Evolutionary conservation across 2,888 invertebrate species (phyloP).

Genomic region (Omphaloscelis lunosa): DNA sequence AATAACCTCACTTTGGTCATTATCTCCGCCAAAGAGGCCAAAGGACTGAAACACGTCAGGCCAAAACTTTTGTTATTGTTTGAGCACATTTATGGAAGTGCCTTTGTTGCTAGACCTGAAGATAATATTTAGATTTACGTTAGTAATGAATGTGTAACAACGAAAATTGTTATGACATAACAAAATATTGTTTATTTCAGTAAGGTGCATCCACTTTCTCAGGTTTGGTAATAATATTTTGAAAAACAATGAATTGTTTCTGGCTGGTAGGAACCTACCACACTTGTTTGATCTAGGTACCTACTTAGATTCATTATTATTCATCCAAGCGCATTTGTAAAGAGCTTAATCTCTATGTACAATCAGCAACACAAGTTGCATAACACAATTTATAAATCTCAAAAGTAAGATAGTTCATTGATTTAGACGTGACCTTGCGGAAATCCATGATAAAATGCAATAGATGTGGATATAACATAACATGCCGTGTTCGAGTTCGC

Average conservation of each 20-base stretch:
- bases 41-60: not conserved
- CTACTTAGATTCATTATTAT: not conserved
- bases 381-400: not conserved
- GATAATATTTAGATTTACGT: not conserved
- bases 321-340: not conserved
- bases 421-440: too few relatives aligned
- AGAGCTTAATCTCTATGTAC: not conserved
- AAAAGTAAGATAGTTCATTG: too few relatives aligned
- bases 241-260: constrained; percentile 5
- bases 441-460: too few relatives aligned
- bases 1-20: not conserved
- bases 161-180: not conserved
- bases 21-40: not conserved
- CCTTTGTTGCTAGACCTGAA: not conserved
- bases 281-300: not conserved
- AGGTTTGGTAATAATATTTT: constrained; percentile 19
- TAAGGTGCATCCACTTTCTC: not conserved
- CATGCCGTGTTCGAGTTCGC: too few relatives aligned
- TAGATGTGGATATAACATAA: too few relatives aligned
- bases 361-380: not conserved
- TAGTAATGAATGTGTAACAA: not conserved
- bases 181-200: constrained; percentile 2
- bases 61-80: not conserved
- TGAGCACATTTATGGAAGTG: not conserved
- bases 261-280: not conserved